Evolutionary conservation across 2,888 invertebrate genomes (phyloP), one percentile per base, ranked within the genome.

Genomic region (Ephialtes manifestator): DNA sequence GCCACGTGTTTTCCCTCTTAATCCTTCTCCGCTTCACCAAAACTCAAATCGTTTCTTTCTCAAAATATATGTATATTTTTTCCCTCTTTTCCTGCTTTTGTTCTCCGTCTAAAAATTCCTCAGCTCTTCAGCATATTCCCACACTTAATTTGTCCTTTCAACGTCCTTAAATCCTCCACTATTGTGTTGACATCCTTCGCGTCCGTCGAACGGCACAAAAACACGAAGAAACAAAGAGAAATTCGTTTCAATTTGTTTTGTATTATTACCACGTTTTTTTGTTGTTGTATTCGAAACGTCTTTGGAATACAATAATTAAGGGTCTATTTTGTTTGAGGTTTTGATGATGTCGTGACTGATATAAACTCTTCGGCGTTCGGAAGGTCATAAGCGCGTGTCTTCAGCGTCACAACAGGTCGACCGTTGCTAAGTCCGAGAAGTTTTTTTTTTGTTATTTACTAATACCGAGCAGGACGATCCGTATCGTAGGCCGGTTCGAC

Each of bases 401-500:
- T 28, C 0, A 55, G 60, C 60, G 31, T 60, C 15, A 7, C 60
- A n/a, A 63, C 60, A 63, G 60, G 60, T 63, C 35, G n/a, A 35
- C 35, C 15, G 20, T 63, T 13, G 35, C 11, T 24, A 13, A 13
- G 55, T 35, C 8, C 60, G 8, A 55, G 10, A 1, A 35, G 18
- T 63, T 39, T 1, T 39, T 1, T 1, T 39, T 39, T 39, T 8
- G 24, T 24, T 24, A 24, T 39, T 39, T 39, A 39, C 15, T 24
- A 55, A 24, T 15, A 35, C 4, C 60, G 60, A 63, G 60, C 35
- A 35, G 55, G 39, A 20, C 55, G 72, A 53, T 39, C 58, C 35
- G 60, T 39, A 24, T 58, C 72, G 43, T n/a, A 43, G 55, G 39
- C 58, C 28, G 58, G 15, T 72, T 55, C 39, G 55, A n/a, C 39